Conservation (phyloP, 2,888 invertebrate species). For the Caenorhabditis sinica region DNA sequence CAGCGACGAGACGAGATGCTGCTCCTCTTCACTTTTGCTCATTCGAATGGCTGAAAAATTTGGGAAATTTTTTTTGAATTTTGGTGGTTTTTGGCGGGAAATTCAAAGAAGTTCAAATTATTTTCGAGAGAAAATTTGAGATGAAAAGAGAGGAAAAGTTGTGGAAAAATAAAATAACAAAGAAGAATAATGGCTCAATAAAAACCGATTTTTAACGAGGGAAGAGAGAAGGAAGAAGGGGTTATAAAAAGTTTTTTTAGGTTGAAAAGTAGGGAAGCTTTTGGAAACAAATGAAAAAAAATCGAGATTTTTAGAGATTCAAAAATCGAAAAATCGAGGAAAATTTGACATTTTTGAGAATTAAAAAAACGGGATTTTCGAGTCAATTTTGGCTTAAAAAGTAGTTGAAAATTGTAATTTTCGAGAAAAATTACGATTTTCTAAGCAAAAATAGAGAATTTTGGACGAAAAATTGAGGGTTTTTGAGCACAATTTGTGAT, state of each 20-base stretch:
- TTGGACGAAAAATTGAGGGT: not conserved
- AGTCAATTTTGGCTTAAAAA: not conserved
- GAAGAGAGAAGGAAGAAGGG: no score
- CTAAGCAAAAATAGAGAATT: not conserved
- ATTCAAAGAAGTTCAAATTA: no score
- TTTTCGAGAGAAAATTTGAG: no score
- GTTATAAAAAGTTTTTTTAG: not conserved
- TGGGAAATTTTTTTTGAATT: not conserved
- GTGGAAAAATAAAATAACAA: no score
- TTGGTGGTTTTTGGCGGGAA: no score
- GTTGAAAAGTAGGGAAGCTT: not conserved
- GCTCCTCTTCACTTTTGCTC: slow-evolving; percentile 62
- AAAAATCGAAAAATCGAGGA: not conserved
- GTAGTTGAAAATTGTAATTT: not conserved
- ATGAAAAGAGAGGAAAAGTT: no score
- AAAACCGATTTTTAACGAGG: no score
- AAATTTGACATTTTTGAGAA: not conserved
- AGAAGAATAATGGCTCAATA: no score
- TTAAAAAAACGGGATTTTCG: not conserved
- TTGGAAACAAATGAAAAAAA: slow-evolving; percentile 13
- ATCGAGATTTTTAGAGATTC: not conserved
- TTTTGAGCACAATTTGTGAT: no score
- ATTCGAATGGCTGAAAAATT: slow-evolving; percentile 21
- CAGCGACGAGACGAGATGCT: slow-evolving; percentile 57
- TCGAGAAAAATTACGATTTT: not conserved